A percentile compares a stretch with the other conserved stretches of the same genome.
phyloP scores from a whole-genome alignment of 1,140 invertebrate species.

The Temnothorax curvispinosus region DNA sequence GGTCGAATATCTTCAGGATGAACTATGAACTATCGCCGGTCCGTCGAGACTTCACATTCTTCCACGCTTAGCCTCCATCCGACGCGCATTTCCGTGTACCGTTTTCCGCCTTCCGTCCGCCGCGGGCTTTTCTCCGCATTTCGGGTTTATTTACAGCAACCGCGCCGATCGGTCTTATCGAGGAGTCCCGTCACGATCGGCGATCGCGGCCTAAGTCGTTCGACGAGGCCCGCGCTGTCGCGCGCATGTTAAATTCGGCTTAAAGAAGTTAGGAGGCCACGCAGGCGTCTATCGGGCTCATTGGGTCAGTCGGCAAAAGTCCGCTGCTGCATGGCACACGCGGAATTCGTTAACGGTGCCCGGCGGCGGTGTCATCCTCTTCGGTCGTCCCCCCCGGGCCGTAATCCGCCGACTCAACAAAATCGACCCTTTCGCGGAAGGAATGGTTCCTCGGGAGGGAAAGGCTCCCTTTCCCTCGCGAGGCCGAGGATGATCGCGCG shows the following conservation, averaged over 20 bases:
- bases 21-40: not conserved
- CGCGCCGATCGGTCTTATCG: not conserved
- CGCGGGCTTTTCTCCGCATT: not conserved
- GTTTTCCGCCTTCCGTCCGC: not conserved
- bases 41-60: not conserved
- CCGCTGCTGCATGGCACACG: constrained; percentile 41
- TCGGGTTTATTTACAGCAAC: not conserved
- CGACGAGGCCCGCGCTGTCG: constrained; percentile 18
- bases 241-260: constrained; percentile 71
- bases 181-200: constrained; percentile 56
- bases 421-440: constrained; percentile 6
- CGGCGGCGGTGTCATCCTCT: not conserved
- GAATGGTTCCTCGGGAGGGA: not conserved
- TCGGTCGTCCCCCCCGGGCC: not conserved
- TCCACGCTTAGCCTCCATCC: not conserved
- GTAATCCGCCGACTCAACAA: not conserved
- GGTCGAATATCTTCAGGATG: not conserved
- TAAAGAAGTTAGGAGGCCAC: constrained; percentile 79
- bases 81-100: not conserved
- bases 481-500: constrained; percentile 23
- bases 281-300: constrained; percentile 78
- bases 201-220: constrained; percentile 45
- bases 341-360: constrained; percentile 75
- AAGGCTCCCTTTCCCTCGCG: not conserved
- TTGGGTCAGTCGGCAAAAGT: constrained; percentile 80